Conservation (phyloP, 1,140 invertebrate genomes). For the Trigoniulus corallinus region DNA sequence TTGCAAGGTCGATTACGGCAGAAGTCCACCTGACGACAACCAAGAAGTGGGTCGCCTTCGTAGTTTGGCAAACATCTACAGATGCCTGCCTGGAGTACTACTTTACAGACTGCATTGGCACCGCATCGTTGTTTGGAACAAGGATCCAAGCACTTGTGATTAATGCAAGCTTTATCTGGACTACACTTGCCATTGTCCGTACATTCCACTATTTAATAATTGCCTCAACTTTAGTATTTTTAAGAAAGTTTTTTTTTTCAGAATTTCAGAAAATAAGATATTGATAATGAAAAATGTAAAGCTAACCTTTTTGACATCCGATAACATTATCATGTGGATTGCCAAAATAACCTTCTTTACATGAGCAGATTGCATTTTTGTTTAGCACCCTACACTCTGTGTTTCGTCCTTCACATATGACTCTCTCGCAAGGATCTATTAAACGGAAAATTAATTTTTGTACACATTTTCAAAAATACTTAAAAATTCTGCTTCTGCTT, state of each 20-base stretch:
- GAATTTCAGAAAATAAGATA: no score
- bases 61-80: constrained; percentile 64
- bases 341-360: constrained; percentile 56
- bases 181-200: constrained; percentile 18
- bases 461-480: not conserved
- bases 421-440: constrained; percentile 8
- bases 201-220: constrained; percentile 16
- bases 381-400: constrained; percentile 50
- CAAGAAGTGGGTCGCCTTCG: constrained; percentile 54
- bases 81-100: constrained; percentile 46
- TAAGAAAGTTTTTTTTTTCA: no score
- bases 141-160: constrained; percentile 60
- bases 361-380: constrained; percentile 53
- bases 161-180: constrained; percentile 31
- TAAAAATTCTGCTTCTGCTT: not conserved
- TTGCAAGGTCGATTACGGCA: constrained; percentile 62
- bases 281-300: no score
- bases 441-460: not conserved
- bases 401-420: constrained; percentile 40
- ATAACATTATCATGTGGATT: constrained; percentile 38
- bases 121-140: constrained; percentile 59
- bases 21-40: constrained; percentile 57
- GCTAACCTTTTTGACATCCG: constrained; percentile 33
- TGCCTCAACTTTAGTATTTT: no score
- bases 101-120: constrained; percentile 60